Conservation (phyloP, 2,888 invertebrate species). For the Sphaeridia pumilis region DNA sequence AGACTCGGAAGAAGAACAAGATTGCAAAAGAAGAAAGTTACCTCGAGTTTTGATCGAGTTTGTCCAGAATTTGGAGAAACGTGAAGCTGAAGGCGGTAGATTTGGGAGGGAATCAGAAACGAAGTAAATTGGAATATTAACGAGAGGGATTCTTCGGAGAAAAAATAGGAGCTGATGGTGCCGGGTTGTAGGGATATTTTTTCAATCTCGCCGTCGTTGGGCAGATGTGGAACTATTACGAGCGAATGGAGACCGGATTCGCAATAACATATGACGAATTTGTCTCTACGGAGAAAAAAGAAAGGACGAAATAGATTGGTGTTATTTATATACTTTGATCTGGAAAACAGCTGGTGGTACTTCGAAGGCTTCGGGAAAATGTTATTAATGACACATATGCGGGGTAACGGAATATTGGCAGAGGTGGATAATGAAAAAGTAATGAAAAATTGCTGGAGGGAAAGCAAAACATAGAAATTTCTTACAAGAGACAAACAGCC, state of each 20-base stretch:
- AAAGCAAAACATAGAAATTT: too few species aligned
- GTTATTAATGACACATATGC: too few species aligned
- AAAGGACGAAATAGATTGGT: too few species aligned
- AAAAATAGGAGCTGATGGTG: conserved; percentile 68
- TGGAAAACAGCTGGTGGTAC: too few species aligned
- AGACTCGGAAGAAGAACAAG: conserved; percentile 12
- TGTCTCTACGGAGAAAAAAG: too few species aligned
- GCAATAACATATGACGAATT: conserved; percentile 76
- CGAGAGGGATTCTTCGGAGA: conserved; percentile 69
- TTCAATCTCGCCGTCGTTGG: conserved; percentile 56
- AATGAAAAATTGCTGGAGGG: too few species aligned
- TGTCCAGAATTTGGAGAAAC: conserved; percentile 56
- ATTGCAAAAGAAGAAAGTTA: not conserved
- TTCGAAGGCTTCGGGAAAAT: too few species aligned
- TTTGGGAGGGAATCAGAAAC: conserved; percentile 76
- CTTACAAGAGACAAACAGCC: too few species aligned
- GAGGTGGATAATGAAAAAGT: too few species aligned
- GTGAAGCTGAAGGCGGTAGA: conserved; percentile 79
- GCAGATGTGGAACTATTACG: conserved; percentile 62
- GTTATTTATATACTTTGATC: too few species aligned
- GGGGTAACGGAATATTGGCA: too few species aligned
- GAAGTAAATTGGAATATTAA: conserved; percentile 90
- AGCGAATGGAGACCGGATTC: conserved; percentile 89
- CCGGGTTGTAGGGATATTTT: conserved; percentile 75
- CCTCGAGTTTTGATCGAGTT: not conserved